A percentile compares a stretch with the other conserved stretches of the same genome.
phyloP scores from a whole-genome alignment of 2,797 vertebrate genomes.

The Rhodeus uyekii region DNA sequence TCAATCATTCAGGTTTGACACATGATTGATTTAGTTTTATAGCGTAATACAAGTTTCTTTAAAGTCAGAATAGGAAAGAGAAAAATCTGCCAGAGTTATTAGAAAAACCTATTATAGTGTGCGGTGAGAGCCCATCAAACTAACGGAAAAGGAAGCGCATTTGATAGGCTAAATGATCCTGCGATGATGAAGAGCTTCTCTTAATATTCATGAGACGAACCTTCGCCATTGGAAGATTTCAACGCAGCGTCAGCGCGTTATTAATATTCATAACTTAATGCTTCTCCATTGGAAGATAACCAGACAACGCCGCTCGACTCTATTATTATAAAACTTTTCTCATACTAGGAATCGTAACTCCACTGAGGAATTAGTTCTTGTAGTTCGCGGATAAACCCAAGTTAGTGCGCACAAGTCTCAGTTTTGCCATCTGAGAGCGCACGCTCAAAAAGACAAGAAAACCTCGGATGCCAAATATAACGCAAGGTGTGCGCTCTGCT shows the following conservation, averaged over 20 bases:
- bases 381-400: neutral
- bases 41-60: neutral
- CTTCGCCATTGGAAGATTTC: constrained; percentile 1
- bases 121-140: neutral
- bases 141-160: constrained; percentile 25
- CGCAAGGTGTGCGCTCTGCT: neutral
- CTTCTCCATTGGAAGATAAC: neutral
- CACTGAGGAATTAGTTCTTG: neutral
- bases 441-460: neutral
- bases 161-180: neutral
- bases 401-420: constrained; percentile 10
- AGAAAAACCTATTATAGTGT: neutral
- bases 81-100: neutral
- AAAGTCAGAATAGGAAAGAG: neutral
- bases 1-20: neutral
- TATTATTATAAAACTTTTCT: constrained; percentile 6
- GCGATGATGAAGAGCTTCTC: neutral
- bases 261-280: constrained; percentile 1
- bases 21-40: neutral
- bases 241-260: neutral
- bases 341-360: constrained; percentile 10
- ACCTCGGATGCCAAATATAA: constrained; percentile 9
- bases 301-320: neutral
- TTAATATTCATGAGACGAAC: constrained; percentile 28
- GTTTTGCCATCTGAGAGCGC: neutral